These are phyloP conservation scores for Ibycter americanus DNA, from an alignment of 2,797 vertebrate genomes.

Conservation along the genomic window DNA sequence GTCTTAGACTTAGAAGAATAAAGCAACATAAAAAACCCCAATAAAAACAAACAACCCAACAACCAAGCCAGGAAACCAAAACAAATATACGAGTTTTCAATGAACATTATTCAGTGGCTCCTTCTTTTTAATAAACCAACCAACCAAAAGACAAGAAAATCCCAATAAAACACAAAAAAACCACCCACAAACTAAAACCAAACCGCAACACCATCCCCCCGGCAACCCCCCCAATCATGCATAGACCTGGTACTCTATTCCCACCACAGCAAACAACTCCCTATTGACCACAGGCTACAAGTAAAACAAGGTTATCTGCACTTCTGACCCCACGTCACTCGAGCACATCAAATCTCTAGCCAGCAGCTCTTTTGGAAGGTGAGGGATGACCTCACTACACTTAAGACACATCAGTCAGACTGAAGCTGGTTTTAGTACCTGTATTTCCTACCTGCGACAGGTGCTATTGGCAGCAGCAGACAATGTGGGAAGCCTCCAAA, in stretches of 20 bases:
- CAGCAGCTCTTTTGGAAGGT: neutral
- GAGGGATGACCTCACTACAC: neutral
- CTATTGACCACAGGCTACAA: neutral
- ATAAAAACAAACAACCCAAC: neutral
- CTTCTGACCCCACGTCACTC: neutral
- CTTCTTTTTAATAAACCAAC: neutral
- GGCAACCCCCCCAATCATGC: fast-evolving
- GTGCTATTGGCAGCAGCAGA: neutral
- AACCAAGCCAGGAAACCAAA: neutral
- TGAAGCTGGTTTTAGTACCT: neutral
- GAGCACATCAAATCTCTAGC: neutral
- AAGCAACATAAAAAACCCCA: neutral
- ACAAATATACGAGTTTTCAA: neutral
- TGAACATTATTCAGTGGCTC: neutral
- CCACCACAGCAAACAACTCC: neutral
- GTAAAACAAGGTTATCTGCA: neutral
- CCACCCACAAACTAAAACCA: neutral
- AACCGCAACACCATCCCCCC: neutral
- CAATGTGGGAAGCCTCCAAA: neutral
- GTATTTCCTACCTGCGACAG: neutral
- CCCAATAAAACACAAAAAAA: neutral
- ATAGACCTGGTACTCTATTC: neutral
- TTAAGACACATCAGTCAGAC: neutral
- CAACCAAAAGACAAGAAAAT: neutral
- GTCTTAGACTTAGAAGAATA: neutral